Evolutionary conservation across 1,140 invertebrate species (phyloP).

Genomic region (Zaprionus kolodkinae): DNA sequence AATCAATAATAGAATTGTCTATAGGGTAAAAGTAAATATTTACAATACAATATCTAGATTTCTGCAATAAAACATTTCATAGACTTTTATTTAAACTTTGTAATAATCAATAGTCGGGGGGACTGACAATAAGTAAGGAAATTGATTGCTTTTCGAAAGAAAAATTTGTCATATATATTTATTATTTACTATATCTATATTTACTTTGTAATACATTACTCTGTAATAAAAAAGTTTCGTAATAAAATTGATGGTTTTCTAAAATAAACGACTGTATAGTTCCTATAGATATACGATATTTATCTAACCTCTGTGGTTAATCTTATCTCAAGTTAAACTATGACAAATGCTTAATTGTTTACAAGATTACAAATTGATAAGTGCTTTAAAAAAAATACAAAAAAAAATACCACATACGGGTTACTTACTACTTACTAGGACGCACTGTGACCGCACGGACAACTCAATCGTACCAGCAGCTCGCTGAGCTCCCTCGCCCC

Average conservation of each 20-base stretch:
- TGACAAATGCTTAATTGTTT: neutral
- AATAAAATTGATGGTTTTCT: constrained; percentile 5
- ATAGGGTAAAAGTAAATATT: neutral
- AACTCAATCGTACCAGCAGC: constrained; percentile 45
- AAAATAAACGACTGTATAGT: neutral
- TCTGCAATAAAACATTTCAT: neutral
- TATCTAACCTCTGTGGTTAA: neutral
- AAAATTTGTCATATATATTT: neutral
- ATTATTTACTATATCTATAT: neutral
- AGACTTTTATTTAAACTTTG: neutral
- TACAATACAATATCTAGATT: neutral
- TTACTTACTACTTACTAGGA: constrained; percentile 5
- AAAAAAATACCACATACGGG: neutral
- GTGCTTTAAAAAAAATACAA: neutral
- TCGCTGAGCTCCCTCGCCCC: constrained; percentile 1
- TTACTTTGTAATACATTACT: neutral
- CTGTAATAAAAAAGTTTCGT: neutral
- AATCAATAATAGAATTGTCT: neutral
- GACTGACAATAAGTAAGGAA: neutral
- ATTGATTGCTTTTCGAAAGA: neutral
- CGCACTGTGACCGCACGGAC: constrained; percentile 2
- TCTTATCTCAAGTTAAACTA: constrained; percentile 24
- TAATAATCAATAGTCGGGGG: neutral
- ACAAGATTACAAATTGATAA: neutral
- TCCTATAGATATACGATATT: neutral